A percentile compares a stretch with the other conserved stretches of the same genome.
These are phyloP conservation scores for Nyctibius bracteatus DNA, from an alignment of 2,113 vertebrate genomes.

Conservation along the genomic window DNA sequence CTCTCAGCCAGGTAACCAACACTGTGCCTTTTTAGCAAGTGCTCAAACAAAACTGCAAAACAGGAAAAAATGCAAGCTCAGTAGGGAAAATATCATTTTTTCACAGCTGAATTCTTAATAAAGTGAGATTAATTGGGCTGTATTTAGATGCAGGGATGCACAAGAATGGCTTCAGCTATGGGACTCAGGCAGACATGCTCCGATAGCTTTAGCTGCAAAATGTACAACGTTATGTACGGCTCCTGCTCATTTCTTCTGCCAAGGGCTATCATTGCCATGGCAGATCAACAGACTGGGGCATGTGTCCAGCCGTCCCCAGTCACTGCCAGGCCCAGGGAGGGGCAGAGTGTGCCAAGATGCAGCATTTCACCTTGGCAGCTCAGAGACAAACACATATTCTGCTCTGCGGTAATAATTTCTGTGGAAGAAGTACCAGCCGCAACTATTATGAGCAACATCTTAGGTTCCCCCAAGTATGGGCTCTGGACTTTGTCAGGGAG, in stretches of 20 bases:
- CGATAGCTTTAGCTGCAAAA: background rate
- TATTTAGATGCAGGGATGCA: background rate
- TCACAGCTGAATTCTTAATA: background rate
- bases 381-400: background rate
- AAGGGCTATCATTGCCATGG: slow-evolving; percentile 11
- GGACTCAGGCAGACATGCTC: background rate
- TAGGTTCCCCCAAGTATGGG: background rate
- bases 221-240: background rate
- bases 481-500: background rate
- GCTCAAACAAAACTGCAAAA: background rate
- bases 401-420: background rate
- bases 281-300: background rate
- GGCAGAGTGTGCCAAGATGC: background rate
- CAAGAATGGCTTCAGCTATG: background rate
- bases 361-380: background rate
- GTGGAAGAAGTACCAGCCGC: background rate
- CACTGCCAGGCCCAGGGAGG: background rate
- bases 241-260: background rate
- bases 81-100: background rate
- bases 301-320: background rate
- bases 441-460: background rate
- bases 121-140: slow-evolving; percentile 31
- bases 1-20: background rate
- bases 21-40: background rate
- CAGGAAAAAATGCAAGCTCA: background rate